Percentiles rank a stretch among this genome's conserved stretches.
phyloP scores from a whole-genome alignment of 2,888 invertebrate species.

The Leucania comma region DNA sequence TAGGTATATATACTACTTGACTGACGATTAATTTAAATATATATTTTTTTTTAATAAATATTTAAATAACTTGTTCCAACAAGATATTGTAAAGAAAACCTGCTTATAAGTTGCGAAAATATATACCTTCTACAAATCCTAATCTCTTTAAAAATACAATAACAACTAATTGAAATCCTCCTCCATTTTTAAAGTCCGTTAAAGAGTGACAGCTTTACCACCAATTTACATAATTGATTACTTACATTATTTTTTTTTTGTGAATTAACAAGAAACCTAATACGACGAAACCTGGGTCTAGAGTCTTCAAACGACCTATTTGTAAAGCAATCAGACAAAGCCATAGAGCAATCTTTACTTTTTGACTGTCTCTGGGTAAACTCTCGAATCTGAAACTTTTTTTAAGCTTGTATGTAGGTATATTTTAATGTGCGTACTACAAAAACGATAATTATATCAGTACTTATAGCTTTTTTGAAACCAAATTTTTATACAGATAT shows the following conservation, averaged over 20 bases:
- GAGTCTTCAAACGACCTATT: constrained; percentile 3
- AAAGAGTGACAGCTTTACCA: neutral
- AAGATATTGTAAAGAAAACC: neutral
- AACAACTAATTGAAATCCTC: neutral
- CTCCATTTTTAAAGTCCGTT: neutral
- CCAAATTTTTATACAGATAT: too few relatives aligned
- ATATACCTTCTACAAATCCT: neutral
- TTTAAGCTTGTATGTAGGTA: too few relatives aligned
- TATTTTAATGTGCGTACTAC: too few relatives aligned
- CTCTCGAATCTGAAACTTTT: too few relatives aligned
- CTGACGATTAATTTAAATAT: neutral
- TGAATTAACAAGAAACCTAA: neutral
- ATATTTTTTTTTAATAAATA: neutral
- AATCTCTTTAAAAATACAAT: neutral
- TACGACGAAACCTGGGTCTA: neutral
- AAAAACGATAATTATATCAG: too few relatives aligned
- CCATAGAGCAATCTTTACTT: constrained; percentile 6
- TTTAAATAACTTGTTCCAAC: neutral
- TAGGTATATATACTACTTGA: neutral
- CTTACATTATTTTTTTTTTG: neutral
- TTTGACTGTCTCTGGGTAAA: too few relatives aligned
- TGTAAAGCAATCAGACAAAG: neutral
- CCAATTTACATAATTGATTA: constrained; percentile 16
- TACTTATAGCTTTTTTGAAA: too few relatives aligned
- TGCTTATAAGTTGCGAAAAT: neutral